phyloP scores from a whole-genome alignment of 92 coral and sea anemone species.

The Muricea muricata region DNA sequence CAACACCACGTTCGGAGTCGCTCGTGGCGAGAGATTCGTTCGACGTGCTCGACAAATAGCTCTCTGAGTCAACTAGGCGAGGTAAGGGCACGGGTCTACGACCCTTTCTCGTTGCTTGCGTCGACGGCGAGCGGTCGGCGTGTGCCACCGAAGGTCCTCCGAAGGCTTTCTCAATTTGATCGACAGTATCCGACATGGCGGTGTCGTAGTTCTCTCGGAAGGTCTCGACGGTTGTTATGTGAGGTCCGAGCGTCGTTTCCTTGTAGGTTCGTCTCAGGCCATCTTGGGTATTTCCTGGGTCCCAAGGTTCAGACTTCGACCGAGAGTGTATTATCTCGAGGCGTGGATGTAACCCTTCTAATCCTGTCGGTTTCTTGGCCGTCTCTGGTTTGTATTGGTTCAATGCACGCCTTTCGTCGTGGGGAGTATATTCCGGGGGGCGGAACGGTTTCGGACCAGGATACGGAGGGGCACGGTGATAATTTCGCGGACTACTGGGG shows the following conservation, averaged over 20 bases:
- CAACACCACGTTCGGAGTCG: too few relatives aligned
- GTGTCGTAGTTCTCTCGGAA: constrained; percentile 85
- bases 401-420: constrained; percentile 16
- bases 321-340: constrained; percentile 51
- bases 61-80: constrained; percentile 12
- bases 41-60: constrained; percentile 26
- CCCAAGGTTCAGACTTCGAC: constrained; percentile 55
- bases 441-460: constrained; percentile 29
- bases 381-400: constrained; percentile 13
- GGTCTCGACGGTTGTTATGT: constrained; percentile 87
- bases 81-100: neutral
- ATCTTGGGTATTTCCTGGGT: constrained; percentile 54
- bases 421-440: constrained; percentile 32
- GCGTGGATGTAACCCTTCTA: constrained; percentile 20
- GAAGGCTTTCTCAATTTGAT: constrained; percentile 94
- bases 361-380: constrained; percentile 28
- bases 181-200: constrained; percentile 93
- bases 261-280: constrained; percentile 77
- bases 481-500: constrained; percentile 44
- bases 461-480: constrained; percentile 49
- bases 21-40: constrained; percentile 33
- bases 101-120: constrained; percentile 1
- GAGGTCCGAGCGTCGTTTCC: constrained; percentile 96
- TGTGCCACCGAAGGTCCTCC: constrained; percentile 55
- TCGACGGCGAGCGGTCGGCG: constrained; percentile 29